These are phyloP conservation scores for Anser brachyrhynchus DNA, from an alignment of 2,113 vertebrate genomes.

Conservation along the genomic window DNA sequence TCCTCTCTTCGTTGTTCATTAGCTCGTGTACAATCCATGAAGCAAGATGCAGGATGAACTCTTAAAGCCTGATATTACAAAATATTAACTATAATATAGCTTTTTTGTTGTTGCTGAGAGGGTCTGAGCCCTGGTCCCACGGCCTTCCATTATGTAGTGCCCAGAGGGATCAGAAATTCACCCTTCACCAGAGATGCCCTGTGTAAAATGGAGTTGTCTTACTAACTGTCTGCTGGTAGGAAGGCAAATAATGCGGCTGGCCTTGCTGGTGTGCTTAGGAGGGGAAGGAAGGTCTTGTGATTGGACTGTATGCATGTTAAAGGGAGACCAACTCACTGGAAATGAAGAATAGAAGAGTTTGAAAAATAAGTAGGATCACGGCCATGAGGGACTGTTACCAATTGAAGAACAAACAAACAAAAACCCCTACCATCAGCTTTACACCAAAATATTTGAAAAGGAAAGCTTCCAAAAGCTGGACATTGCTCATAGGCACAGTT, in stretches of 20 bases:
- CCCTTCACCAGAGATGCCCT: background rate
- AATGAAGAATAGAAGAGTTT: background rate
- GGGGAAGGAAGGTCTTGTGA: background rate
- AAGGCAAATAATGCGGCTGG: background rate
- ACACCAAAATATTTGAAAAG: background rate
- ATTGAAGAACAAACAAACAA: background rate
- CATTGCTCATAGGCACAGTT: background rate
- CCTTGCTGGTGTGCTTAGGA: background rate
- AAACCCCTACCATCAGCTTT: background rate
- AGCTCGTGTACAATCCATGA: background rate
- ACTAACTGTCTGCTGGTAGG: background rate
- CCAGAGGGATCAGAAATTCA: background rate
- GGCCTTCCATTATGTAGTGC: background rate
- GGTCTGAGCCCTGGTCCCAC: background rate
- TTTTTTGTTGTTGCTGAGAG: background rate
- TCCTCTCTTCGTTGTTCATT: background rate
- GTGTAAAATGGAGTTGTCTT: background rate
- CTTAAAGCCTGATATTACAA: background rate
- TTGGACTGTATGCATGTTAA: background rate
- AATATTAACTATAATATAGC: background rate
- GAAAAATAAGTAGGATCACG: background rate
- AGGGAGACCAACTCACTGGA: background rate
- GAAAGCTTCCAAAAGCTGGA: background rate
- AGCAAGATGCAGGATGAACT: background rate
- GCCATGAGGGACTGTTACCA: background rate